Percentiles rank a stretch among this genome's conserved stretches.
Conservation (phyloP, 2,113 vertebrate genomes). For the Microcebus jonahi region DNA sequence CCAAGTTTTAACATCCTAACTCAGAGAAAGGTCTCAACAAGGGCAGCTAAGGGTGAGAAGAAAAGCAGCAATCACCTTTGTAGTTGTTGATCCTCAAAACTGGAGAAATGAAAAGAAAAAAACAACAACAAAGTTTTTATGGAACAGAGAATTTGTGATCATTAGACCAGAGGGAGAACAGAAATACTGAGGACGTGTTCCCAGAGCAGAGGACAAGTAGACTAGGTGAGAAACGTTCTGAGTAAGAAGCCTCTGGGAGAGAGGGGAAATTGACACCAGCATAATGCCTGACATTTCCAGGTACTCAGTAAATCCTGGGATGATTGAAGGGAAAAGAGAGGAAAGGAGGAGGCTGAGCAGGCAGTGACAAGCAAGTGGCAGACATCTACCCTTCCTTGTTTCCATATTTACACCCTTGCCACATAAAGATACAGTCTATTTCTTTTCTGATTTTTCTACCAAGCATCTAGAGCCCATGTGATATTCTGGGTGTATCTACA, state of each 20-base stretch:
- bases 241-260: neutral
- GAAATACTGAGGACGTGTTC: neutral
- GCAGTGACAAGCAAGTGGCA: neutral
- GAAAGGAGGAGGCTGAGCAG: accelerated
- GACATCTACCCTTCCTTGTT: neutral
- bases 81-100: neutral
- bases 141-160: neutral
- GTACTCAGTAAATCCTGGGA: neutral
- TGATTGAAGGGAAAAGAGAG: neutral
- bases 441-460: neutral
- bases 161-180: neutral
- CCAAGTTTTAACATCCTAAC: neutral
- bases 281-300: neutral
- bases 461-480: neutral
- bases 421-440: neutral
- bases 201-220: neutral
- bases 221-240: neutral
- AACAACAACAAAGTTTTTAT: neutral
- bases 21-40: neutral
- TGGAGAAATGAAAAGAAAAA: neutral
- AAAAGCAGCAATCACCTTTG: neutral
- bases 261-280: accelerated
- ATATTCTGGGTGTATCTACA: neutral
- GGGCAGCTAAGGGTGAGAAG: neutral
- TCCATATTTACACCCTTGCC: neutral